Evolutionary conservation across 2,113 vertebrate species (phyloP).

Genomic region (crab-eating macaque (Macaca fascicularis)): DNA sequence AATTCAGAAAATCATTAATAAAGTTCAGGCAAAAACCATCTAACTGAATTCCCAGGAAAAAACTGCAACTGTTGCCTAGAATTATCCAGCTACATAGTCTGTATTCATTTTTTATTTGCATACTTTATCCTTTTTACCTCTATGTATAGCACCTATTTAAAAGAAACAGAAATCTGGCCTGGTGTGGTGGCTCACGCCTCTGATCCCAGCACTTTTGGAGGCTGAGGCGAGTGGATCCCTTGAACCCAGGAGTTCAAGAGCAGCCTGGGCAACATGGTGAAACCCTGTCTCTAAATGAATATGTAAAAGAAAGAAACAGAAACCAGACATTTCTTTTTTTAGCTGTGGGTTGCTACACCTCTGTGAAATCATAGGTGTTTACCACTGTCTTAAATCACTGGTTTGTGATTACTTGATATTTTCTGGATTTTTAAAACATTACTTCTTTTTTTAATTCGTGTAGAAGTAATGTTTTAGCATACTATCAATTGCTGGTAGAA

Average conservation of each 20-base stretch:
- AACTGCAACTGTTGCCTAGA: neutral
- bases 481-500: neutral
- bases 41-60: neutral
- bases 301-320: neutral
- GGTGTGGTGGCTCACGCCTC: no score
- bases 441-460: neutral
- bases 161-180: neutral
- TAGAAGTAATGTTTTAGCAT: neutral
- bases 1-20: neutral
- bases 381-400: neutral
- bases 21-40: constrained; percentile 7
- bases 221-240: no score
- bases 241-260: no score
- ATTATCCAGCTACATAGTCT: neutral
- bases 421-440: constrained; percentile 30
- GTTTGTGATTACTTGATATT: neutral
- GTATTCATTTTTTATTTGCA: neutral
- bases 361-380: constrained; percentile 19
- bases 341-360: neutral
- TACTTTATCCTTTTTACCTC: neutral
- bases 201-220: no score
- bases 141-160: neutral
- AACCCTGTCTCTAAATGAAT: no score
- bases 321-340: neutral
- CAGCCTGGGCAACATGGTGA: no score